These are phyloP conservation scores for Pelochelys cantorii DNA, from an alignment of 2,797 vertebrate species.

Conservation along the genomic window DNA sequence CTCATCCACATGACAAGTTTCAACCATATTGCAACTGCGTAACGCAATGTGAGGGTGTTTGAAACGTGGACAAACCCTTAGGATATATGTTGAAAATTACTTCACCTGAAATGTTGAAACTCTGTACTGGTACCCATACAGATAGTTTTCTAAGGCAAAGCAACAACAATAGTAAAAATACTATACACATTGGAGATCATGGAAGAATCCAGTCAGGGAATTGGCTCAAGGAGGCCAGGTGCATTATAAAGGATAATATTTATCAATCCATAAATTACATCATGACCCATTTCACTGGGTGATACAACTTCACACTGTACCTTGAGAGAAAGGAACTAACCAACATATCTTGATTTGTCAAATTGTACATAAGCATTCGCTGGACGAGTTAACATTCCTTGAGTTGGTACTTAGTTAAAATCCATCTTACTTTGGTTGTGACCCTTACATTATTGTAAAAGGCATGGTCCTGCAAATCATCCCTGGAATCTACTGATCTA, in stretches of 20 bases:
- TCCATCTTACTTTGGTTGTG: slow-evolving; percentile 80
- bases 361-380: neutral
- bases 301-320: neutral
- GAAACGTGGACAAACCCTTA: neutral
- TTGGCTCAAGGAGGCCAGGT: neutral
- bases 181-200: neutral
- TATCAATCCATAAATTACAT: neutral
- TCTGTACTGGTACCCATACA: neutral
- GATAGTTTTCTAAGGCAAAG: no score
- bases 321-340: neutral
- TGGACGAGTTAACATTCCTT: no score
- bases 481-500: slow-evolving; percentile 74
- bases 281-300: neutral
- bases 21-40: neutral
- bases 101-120: accelerated
- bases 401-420: no score
- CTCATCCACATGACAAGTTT: neutral
- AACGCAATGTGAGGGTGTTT: accelerated
- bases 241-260: neutral
- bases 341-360: accelerated
- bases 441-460: slow-evolving; percentile 24
- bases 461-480: neutral
- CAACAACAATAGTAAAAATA: neutral
- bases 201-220: neutral
- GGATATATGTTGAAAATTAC: neutral